Evolutionary conservation across 2,797 vertebrate species (phyloP), one percentile per base, ranked within the genome.

Genomic region (Choloepus didactylus): DNA sequence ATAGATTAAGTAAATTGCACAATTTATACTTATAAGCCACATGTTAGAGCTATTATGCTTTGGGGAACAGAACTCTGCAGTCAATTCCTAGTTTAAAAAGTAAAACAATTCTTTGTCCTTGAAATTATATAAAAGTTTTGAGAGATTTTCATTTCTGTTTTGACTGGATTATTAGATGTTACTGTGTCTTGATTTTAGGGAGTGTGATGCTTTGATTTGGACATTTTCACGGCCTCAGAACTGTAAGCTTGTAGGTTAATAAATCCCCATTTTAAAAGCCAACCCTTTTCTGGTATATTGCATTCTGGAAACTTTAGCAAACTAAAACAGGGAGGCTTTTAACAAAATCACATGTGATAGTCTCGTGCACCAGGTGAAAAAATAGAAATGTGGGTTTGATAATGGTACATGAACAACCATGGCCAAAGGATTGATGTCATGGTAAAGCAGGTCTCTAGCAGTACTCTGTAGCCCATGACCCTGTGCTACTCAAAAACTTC

Each of bases 61-160:
- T 94, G 51, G 12, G 62, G 9, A 86, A 82, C 12, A 70, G 54
- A 95, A 56, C 46, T 93, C 64, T 86, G 18, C 1, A 73, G 16
- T 76, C 29, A 92, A 21, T 86, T 70, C 87, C 44, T 89, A 91
- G 12, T 76, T 88, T 83, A 60, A 88, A 35, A 95, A 84, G 35
- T 70, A 69, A 62, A 23, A 77, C 3, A 27, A 5, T 84, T 90
- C 60, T 84, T 85, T 87, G 49, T 60, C 88, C 31, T 93, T 67
- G 73, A 91, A 89, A 91, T 38, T 76, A 1, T 86, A 69, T 64
- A 60, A 44, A 91, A 89, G 56, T 7, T 77, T 87, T 75, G 15
- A 87, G 60, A 93, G 95, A 56, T 64, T 81, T 4, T 88, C 27
- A 72, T 89, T 91, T 91, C 84, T 93, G 3, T 79, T 85, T 59